Conservation (phyloP, 2,888 invertebrate genomes). For the Papilio elwesi region DNA sequence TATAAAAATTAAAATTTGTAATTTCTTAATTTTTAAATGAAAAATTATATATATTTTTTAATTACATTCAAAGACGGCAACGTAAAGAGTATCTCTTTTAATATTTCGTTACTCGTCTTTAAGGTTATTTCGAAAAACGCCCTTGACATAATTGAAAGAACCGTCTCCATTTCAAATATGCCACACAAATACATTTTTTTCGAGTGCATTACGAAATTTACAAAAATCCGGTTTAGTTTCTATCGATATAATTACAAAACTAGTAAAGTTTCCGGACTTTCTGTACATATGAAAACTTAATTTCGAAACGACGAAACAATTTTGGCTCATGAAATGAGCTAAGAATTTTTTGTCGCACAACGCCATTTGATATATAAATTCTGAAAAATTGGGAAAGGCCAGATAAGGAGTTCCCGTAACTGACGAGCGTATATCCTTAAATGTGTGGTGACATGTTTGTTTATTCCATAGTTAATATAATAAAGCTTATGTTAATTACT, state of each 20-base stretch:
- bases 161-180: constrained; percentile 18
- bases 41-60: background rate
- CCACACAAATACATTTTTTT: constrained; percentile 25
- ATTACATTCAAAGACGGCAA: background rate
- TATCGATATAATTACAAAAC: constrained; percentile 3
- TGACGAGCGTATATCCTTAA: no score
- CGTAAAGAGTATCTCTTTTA: background rate
- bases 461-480: no score
- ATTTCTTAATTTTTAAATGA: background rate
- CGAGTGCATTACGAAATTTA: constrained; percentile 19
- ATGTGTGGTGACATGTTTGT: no score
- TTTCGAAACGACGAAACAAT: background rate
- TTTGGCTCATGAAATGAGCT: no score
- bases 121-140: constrained; percentile 10
- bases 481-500: no score
- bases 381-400: no score
- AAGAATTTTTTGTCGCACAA: no score
- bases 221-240: background rate
- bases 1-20: no score
- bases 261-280: background rate
- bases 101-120: background rate
- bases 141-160: constrained; percentile 22
- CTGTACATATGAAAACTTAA: background rate
- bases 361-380: no score
- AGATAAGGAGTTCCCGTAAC: no score